Evolutionary conservation across 2,797 vertebrate species (phyloP).

Genomic region (Eulemur mongoz): DNA sequence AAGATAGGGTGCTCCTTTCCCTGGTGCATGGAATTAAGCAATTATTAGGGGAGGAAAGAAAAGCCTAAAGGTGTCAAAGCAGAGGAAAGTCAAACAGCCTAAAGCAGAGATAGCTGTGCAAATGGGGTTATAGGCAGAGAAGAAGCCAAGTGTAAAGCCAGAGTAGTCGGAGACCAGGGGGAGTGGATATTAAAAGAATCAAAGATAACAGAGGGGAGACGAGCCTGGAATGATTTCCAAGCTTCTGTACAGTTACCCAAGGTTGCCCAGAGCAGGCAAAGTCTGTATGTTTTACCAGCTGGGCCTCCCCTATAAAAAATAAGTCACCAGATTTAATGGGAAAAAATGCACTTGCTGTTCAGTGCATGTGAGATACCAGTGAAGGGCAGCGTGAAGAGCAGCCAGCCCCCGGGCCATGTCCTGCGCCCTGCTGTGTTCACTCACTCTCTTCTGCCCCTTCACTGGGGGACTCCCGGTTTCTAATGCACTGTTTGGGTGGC

Average conservation of each 20-base stretch:
- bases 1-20: not conserved
- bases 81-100: not conserved
- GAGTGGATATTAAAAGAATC: not conserved
- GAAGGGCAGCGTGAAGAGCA: not conserved
- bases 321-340: not conserved
- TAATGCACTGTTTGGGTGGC: not conserved
- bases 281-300: not conserved
- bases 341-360: not conserved
- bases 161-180: not conserved
- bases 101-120: not conserved
- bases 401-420: rapidly evolving
- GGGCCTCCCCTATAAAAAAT: not conserved
- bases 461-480: not conserved
- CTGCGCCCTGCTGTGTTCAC: rapidly evolving
- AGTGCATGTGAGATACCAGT: not conserved
- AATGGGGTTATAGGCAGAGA: not conserved
- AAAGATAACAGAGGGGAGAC: not conserved
- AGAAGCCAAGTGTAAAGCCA: not conserved
- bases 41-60: not conserved
- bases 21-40: not conserved
- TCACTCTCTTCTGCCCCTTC: not conserved
- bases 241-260: not conserved
- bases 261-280: not conserved
- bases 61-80: not conserved
- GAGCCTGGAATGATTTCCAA: not conserved